phyloP scores from a whole-genome alignment of 2,888 invertebrate genomes.

The Bruchidius siliquastri region DNA sequence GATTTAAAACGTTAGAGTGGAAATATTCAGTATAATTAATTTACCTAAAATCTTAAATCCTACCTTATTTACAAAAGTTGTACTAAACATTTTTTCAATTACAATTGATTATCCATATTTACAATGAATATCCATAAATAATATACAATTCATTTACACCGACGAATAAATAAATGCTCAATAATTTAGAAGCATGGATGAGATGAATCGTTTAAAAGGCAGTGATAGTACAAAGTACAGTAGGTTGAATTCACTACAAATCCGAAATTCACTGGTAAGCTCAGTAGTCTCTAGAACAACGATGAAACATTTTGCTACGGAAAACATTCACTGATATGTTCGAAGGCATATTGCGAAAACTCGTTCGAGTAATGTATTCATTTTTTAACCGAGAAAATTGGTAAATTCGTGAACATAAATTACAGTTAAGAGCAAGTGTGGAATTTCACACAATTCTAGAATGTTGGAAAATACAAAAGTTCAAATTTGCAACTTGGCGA shows the following conservation, averaged over 20 bases:
- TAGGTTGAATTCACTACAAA: slow-evolving; percentile 19
- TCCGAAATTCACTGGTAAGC: background rate
- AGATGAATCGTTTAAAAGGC: slow-evolving; percentile 30
- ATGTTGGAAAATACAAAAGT: too few relatives aligned
- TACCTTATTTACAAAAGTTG: slow-evolving; percentile 33
- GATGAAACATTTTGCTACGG: too few relatives aligned
- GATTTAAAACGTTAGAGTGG: slow-evolving; percentile 19
- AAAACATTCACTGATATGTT: too few relatives aligned
- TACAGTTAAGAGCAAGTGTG: too few relatives aligned
- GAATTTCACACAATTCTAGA: too few relatives aligned
- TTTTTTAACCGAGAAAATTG: too few relatives aligned
- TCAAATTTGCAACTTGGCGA: too few relatives aligned
- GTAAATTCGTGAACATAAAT: too few relatives aligned
- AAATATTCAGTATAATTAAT: slow-evolving; percentile 29
- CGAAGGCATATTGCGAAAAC: too few relatives aligned
- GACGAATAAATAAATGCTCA: slow-evolving; percentile 29
- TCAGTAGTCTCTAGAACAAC: background rate
- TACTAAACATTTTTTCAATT: slow-evolving; percentile 32
- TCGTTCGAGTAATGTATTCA: too few relatives aligned
- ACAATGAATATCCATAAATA: slow-evolving; percentile 24
- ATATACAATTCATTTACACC: slow-evolving; percentile 21
- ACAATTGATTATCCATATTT: slow-evolving; percentile 22
- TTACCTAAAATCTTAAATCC: slow-evolving; percentile 24
- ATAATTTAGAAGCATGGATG: slow-evolving; percentile 28
- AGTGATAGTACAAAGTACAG: slow-evolving; percentile 35